Percentiles rank a stretch among this genome's conserved stretches.
Evolutionary conservation across 2,888 invertebrate species (phyloP).

Genomic region (Hypomecis punctinalis): DNA sequence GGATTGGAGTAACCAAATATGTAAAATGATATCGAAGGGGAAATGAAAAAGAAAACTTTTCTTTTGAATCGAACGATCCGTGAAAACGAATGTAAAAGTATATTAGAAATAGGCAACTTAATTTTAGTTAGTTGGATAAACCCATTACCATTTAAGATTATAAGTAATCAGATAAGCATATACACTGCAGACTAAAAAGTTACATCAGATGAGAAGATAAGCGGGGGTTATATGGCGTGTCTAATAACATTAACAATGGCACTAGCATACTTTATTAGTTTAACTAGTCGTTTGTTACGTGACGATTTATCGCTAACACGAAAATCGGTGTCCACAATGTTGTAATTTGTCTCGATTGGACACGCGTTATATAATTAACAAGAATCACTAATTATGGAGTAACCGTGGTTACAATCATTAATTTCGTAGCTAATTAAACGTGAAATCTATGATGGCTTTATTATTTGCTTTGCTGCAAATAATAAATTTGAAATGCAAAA

Average conservation of each 20-base stretch:
- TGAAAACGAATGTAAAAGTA: neutral
- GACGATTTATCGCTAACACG: constrained; percentile 20
- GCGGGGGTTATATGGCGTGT: constrained; percentile 12
- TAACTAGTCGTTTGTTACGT: constrained; percentile 16
- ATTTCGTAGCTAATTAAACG: constrained; percentile 22
- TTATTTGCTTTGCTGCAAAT: constrained; percentile 10
- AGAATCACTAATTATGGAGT: constrained; percentile 25
- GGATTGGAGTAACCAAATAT: constrained; percentile 50
- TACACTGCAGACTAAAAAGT: constrained; percentile 23
- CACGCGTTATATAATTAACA: constrained; percentile 33
- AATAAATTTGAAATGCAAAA: neutral
- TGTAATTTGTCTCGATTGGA: constrained; percentile 30
- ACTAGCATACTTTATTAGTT: constrained; percentile 16
- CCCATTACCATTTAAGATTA: constrained; percentile 6
- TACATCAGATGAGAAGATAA: constrained; percentile 18
- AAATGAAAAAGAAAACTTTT: constrained; percentile 46
- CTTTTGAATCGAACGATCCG: constrained; percentile 20
- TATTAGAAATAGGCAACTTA: neutral
- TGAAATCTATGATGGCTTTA: constrained; percentile 25
- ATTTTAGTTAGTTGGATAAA: neutral
- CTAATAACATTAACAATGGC: constrained; percentile 24
- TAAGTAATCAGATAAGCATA: constrained; percentile 29
- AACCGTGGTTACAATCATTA: constrained; percentile 24
- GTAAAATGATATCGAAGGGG: constrained; percentile 50
- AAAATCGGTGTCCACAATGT: constrained; percentile 27